These are phyloP conservation scores for Ailurus styani DNA, from an alignment of 2,113 vertebrate genomes.

Conservation along the genomic window DNA sequence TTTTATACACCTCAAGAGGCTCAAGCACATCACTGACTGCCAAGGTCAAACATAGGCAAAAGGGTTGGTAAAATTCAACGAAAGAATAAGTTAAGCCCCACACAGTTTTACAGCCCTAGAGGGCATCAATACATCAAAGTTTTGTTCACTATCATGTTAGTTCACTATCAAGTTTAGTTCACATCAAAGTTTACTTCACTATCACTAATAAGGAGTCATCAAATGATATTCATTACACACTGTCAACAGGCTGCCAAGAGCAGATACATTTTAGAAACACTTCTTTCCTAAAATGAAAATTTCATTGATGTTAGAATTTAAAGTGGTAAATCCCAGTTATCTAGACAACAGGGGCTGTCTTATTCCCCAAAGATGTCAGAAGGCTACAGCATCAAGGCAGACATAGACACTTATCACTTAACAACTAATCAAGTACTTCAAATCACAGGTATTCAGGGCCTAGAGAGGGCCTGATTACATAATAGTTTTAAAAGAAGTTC, in stretches of 20 bases:
- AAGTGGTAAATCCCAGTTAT: neutral
- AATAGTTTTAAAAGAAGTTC: neutral
- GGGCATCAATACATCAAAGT: neutral
- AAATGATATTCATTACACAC: neutral
- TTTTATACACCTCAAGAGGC: neutral
- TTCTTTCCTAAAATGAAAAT: constrained; percentile 35
- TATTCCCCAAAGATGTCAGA: neutral
- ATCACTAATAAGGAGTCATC: neutral
- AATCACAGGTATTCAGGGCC: neutral
- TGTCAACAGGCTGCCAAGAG: constrained; percentile 5
- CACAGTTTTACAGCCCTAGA: neutral
- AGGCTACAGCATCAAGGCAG: neutral
- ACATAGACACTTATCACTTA: neutral
- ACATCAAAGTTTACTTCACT: neutral
- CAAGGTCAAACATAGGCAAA: neutral
- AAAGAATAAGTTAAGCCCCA: neutral
- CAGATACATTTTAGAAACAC: constrained; percentile 32
- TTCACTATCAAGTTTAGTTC: neutral
- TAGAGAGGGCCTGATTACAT: neutral
- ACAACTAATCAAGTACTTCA: neutral
- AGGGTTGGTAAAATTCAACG: neutral
- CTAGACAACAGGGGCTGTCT: neutral
- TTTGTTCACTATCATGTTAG: neutral
- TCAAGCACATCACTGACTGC: neutral
- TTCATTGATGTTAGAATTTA: neutral